phyloP scores from a whole-genome alignment of 30 jellyfish, hydroid and myxozoan genomes.

The Hydractinia symbiolongicarpus region DNA sequence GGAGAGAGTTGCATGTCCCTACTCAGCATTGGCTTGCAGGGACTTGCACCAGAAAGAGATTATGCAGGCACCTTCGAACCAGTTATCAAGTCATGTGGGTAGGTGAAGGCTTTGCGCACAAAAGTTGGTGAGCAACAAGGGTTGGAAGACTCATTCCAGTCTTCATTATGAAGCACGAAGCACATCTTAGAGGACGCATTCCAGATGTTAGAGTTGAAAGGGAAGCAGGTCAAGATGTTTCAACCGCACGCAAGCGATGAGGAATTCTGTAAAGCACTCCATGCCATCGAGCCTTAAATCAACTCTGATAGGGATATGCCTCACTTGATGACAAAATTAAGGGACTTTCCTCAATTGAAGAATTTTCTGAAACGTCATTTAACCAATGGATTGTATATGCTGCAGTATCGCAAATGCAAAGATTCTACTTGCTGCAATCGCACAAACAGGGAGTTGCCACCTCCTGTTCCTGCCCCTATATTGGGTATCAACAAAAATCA shows the following conservation, averaged over 20 bases:
- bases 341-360: constrained; percentile 19
- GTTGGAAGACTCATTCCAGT: constrained; percentile 39
- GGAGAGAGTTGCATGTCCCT: constrained; percentile 42
- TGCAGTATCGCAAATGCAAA: constrained; percentile 40
- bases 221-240: constrained; percentile 19
- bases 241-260: no score
- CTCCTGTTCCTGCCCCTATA: constrained; percentile 34
- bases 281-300: constrained; percentile 1
- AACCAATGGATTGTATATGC: constrained; percentile 19
- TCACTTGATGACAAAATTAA: constrained; percentile 21
- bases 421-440: constrained; percentile 27
- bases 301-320: constrained; percentile 11
- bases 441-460: constrained; percentile 17
- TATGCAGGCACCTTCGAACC: constrained; percentile 25
- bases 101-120: constrained; percentile 26
- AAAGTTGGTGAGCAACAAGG: constrained; percentile 18
- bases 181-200: background rate
- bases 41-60: constrained; percentile 32
- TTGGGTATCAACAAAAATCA: constrained; percentile 11
- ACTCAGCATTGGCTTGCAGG: constrained; percentile 38
- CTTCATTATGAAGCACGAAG: constrained; percentile 27
- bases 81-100: constrained; percentile 17
- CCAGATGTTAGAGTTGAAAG: constrained; percentile 17
- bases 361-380: constrained; percentile 8
- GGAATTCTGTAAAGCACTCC: no score